Percentiles rank a stretch among this genome's conserved stretches.
Evolutionary conservation across 2,113 vertebrate species (phyloP).

Genomic region (Dolichotis patagonum): DNA sequence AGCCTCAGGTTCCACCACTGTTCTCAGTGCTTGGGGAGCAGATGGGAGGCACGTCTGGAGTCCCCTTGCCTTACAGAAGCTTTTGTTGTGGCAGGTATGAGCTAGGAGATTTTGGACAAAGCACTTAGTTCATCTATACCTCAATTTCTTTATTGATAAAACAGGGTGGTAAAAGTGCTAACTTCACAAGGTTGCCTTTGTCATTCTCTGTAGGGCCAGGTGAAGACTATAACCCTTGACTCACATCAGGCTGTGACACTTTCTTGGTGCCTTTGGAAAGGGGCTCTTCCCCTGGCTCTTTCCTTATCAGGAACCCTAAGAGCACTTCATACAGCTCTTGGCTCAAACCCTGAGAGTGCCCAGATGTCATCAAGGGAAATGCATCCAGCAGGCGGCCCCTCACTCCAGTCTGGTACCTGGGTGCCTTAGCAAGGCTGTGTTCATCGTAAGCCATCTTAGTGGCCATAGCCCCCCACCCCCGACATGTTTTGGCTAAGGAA

Average conservation of each 20-base stretch:
- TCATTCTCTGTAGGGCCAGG: not conserved
- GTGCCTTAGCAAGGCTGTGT: no score
- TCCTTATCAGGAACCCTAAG: not conserved
- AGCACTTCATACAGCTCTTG: rapidly evolving
- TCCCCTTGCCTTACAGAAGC: not conserved
- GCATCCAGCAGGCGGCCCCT: rapidly evolving
- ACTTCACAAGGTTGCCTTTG: not conserved
- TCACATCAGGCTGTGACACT: not conserved
- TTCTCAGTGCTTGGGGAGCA: no score
- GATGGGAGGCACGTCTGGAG: not conserved
- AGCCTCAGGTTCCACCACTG: not conserved
- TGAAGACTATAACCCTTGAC: not conserved
- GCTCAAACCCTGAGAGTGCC: not conserved
- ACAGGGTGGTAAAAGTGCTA: not conserved
- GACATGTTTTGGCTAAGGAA: not conserved
- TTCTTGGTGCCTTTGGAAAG: not conserved
- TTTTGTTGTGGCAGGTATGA: not conserved
- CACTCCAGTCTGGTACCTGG: not conserved
- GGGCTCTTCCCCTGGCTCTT: not conserved
- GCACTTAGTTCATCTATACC: not conserved
- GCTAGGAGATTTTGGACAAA: not conserved
- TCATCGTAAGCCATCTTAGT: not conserved
- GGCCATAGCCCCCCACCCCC: rapidly evolving
- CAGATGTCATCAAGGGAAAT: not conserved
- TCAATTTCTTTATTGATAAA: not conserved